These are phyloP conservation scores for Limosa lapponica DNA, from an alignment of 2,797 vertebrate species.

Conservation along the genomic window DNA sequence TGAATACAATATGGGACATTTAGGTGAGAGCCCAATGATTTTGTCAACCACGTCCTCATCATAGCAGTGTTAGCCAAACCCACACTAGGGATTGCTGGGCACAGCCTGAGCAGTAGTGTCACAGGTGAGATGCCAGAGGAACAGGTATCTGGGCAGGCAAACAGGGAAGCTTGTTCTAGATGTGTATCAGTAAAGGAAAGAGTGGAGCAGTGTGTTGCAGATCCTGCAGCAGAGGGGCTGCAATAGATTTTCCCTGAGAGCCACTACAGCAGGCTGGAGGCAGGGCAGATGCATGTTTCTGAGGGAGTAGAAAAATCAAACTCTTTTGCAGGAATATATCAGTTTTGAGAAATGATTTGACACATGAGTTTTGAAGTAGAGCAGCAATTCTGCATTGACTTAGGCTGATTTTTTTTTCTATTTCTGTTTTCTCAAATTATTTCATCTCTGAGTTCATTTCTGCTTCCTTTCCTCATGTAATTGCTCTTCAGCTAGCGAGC, in stretches of 20 bases:
- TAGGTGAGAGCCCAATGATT: not conserved
- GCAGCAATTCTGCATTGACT: not conserved
- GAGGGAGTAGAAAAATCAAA: not conserved
- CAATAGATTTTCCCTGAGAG: not conserved
- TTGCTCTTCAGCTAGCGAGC: not conserved
- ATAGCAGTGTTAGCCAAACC: not conserved
- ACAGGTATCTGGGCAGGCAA: not conserved
- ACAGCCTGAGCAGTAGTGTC: not conserved
- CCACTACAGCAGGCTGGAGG: not conserved
- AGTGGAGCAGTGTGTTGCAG: not conserved
- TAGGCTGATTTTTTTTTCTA: not conserved
- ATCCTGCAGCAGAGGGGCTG: not conserved
- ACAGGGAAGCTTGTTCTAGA: not conserved
- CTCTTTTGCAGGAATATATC: not conserved
- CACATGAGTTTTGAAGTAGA: not conserved
- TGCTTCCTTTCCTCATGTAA: not conserved
- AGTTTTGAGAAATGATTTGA: not conserved
- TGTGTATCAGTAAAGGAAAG: not conserved
- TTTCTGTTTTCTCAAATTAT: not conserved
- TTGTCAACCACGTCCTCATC: not conserved
- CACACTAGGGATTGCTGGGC: not conserved
- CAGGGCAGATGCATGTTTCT: not conserved
- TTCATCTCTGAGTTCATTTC: not conserved
- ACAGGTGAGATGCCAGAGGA: not conserved
- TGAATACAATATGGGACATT: not conserved